Base-by-base conservation (phyloP, 1,140 invertebrate species). In the Drosophila repletoides region DNA sequence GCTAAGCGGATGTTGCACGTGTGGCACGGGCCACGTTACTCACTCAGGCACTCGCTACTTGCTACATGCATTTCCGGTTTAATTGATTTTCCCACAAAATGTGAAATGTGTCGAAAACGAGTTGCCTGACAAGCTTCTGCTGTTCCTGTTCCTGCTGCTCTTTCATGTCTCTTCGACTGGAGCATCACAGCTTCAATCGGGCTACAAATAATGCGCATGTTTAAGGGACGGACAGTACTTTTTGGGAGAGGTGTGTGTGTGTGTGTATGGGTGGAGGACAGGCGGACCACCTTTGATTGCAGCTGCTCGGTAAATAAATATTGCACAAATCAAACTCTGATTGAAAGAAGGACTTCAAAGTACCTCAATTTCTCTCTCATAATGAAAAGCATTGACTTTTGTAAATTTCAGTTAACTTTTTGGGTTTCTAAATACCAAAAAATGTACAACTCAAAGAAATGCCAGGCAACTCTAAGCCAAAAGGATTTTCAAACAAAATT, bases 71-170 rank as follows among this genome's bases (percentile, higher is more conserved):
- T 86, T 84, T 84, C 80, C 80, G 80, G 71, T 75, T 84, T 84
- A 84, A 84, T 84, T 84, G 80, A 84, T 84, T 86, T 80, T 86
- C 64, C 80, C 80, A 68, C 80, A 86, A 86, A 80, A 72, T 86
- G 80, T 76, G 67, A 69, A 86, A 84, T 86, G 71, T 84, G 79
- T 69, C 79, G 70, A 79, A 72, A 72, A 84, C 74, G 69, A 76
- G 73, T 15, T 72, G 36, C 56, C n/a, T 19, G 64, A 60, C 69
- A 67, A 43, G 43, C 36, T 28, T 9, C 10, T 26, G 41, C 28
- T 6, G 14, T 9, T 19, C 26, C 26, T 46, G 7, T 7, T n/a
- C n/a, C n/a, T n/a, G n/a, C n/a, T n/a, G n/a, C n/a, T n/a, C n/a
- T n/a, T n/a, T n/a, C n/a, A n/a, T n/a, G n/a, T n/a, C n/a, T n/a